Conservation (phyloP, 2,888 invertebrate species). For the Caenorhabditis sp. region DNA sequence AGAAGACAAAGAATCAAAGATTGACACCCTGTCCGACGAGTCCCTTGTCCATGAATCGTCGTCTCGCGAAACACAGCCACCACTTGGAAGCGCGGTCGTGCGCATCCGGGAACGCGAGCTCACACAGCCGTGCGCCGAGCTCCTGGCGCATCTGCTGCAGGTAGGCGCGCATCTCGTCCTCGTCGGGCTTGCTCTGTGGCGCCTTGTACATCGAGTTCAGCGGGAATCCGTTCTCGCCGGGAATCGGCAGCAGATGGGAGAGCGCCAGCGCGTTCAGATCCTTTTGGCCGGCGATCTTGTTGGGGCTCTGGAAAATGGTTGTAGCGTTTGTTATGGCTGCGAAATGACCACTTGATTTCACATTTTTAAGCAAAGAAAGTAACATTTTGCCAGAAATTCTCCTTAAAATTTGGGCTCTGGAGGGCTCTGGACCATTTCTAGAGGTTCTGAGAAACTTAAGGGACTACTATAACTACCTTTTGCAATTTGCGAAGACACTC, state of each 20-base stretch:
- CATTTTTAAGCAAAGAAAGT: too few relatives aligned
- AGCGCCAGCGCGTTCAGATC: constrained; percentile 98
- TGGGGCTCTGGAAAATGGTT: constrained; percentile 88
- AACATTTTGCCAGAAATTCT: not conserved
- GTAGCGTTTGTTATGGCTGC: not conserved
- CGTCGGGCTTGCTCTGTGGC: constrained; percentile 77
- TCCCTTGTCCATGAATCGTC: constrained; percentile 99
- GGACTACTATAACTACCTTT: too few relatives aligned
- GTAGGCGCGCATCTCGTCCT: constrained; percentile 94
- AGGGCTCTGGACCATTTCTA: not conserved
- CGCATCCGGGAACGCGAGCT: constrained; percentile 90
- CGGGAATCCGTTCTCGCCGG: constrained; percentile 95
- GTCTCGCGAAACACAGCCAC: constrained; percentile 99
- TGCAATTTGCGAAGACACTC: constrained; percentile 97
- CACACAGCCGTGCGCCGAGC: constrained; percentile 92
- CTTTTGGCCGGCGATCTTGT: constrained; percentile 90
- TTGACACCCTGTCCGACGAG: constrained; percentile 90
- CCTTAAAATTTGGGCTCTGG: not conserved
- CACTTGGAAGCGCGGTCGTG: constrained; percentile 98
- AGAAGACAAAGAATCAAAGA: constrained; percentile 51
- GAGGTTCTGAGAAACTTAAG: too few relatives aligned
- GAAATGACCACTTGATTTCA: too few relatives aligned
- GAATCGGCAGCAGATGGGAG: constrained; percentile 91
- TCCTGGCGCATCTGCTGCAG: constrained; percentile 96
- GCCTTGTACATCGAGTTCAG: constrained; percentile 93